These are phyloP conservation scores for Phortica variegata DNA, from an alignment of 1,140 invertebrate species.

Conservation along the genomic window DNA sequence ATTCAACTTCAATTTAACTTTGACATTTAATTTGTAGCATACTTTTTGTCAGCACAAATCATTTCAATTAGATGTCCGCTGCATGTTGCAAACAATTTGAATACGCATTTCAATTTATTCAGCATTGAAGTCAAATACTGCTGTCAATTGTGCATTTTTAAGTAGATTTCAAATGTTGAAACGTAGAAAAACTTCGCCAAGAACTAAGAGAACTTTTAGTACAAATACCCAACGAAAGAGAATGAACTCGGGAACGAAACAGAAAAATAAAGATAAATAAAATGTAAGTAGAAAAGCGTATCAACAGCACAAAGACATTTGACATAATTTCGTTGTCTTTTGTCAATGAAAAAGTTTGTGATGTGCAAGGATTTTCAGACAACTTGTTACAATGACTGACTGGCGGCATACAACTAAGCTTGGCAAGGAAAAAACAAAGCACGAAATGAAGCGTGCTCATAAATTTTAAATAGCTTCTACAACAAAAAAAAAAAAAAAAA, in stretches of 20 bases:
- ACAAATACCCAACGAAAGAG: neutral
- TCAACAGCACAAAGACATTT: slow-evolving; percentile 26
- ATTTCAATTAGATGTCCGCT: too few species aligned
- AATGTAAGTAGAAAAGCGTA: slow-evolving; percentile 21
- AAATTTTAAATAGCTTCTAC: slow-evolving; percentile 31
- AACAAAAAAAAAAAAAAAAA: too few species aligned
- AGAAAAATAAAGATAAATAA: slow-evolving; percentile 11
- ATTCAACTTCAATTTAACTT: too few species aligned
- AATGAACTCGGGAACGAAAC: neutral
- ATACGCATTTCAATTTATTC: too few species aligned
- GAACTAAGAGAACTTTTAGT: too few species aligned
- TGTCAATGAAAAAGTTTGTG: neutral
- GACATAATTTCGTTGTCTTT: slow-evolving; percentile 28
- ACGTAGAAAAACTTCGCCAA: neutral
- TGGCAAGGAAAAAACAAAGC: slow-evolving; percentile 17
- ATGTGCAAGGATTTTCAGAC: slow-evolving; percentile 6
- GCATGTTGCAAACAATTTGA: too few species aligned
- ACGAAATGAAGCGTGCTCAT: slow-evolving; percentile 29
- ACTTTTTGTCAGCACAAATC: neutral
- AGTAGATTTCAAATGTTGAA: slow-evolving; percentile 18
- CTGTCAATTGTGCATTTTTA: slow-evolving; percentile 11
- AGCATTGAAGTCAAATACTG: too few species aligned
- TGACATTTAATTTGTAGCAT: too few species aligned
- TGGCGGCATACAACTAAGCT: too few species aligned
- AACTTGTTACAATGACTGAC: slow-evolving; percentile 28